phyloP scores from a whole-genome alignment of 92 coral and sea anemone species.

The Zoanthus sansibaricus region DNA sequence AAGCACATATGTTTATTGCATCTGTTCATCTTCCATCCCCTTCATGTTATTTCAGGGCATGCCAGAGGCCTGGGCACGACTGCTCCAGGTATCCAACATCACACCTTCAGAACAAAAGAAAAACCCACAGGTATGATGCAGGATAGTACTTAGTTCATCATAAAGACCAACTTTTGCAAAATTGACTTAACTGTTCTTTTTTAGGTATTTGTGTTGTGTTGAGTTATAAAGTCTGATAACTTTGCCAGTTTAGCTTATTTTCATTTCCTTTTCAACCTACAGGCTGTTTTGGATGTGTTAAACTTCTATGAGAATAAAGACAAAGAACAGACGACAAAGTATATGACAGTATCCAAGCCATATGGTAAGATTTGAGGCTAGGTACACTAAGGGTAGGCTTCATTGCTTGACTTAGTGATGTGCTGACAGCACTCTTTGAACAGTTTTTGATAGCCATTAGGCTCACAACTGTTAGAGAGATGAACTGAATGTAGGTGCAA shows the following conservation, averaged over 20 bases:
- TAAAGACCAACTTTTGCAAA: background rate
- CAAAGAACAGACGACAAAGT: conserved; percentile 86
- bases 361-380: conserved; percentile 75
- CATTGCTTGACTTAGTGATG: background rate
- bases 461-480: too few relatives aligned
- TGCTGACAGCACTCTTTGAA: background rate
- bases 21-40: too few relatives aligned
- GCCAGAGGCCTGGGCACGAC: conserved; percentile 99
- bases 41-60: conserved; percentile 73
- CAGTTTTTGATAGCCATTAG: too few relatives aligned
- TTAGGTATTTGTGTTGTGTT: background rate
- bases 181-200: background rate
- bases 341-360: conserved; percentile 97
- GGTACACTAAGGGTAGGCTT: background rate
- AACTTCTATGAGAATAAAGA: conserved; percentile 95
- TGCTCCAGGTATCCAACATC: conserved; percentile 94
- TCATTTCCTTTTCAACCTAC: background rate
- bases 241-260: background rate
- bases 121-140: conserved; percentile 88
- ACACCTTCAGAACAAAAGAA: conserved; percentile 96
- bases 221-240: background rate
- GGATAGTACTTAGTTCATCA: background rate
- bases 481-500: too few relatives aligned
- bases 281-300: conserved; percentile 98
- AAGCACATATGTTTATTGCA: too few relatives aligned